Base-by-base conservation (phyloP, 2,888 invertebrate genomes). In the Phortica magna region DNA sequence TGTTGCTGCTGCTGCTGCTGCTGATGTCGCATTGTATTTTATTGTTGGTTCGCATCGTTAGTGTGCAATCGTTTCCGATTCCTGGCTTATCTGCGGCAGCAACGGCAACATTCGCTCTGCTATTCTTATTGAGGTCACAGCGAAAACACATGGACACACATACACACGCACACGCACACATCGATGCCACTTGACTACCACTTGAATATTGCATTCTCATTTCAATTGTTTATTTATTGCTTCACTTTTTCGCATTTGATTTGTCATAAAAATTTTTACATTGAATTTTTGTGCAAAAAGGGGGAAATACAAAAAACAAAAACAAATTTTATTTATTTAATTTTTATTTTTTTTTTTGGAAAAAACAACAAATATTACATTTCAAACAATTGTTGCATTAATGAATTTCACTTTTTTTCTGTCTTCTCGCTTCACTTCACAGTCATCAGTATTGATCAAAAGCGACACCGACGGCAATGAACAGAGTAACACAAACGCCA, bases 391-490 rank as follows among this genome's bases (percentile, higher is more conserved):
- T 17, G 65, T 61, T 42, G 48, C 68, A 65, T 71, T 82, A 78
- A 82, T 77, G 73, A 19, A 42, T 75, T 14, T 73, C 72, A 74
- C 73, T 78, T 81, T 77, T 82, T 75, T 68, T 79, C 76, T 73
- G 77, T 78, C 73, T 42, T 76, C 59, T 75, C 73, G 74, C 76
- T 70, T 79, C 70, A 74, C 74, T 55, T 76, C 76, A 55, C 85
- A 91, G 91, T 90, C 91, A 83, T 88, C 91, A 91, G 90, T 91
- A 90, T 90, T 91, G 89, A 87, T 91, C 81, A 91, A 94, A 93
- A 94, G 93, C 82, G 94, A 94, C 88, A 91, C 93, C 79, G 93
- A 94, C 83, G 90, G 92, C 76, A 83, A 85, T 75, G 84, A 85
- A 77, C 92, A 81, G 79, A 90, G 78, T 78, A 80, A 59, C 77